phyloP scores from a whole-genome alignment of 1,140 invertebrate species.

The Ceratosolen solmsi region DNA sequence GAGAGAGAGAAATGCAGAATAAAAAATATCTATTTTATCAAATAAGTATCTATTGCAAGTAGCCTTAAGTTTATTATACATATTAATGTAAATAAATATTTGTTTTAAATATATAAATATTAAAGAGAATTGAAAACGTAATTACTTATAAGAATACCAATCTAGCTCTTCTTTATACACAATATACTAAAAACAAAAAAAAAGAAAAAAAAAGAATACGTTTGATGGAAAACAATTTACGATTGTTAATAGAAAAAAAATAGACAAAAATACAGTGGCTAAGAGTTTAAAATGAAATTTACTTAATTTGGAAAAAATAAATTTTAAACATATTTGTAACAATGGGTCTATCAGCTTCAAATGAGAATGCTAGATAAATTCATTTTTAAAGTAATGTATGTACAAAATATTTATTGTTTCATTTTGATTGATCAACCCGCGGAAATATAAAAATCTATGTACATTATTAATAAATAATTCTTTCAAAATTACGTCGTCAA shows the following conservation, averaged over 20 bases:
- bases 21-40: neutral
- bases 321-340: conserved; percentile 22
- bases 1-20: neutral
- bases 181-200: neutral
- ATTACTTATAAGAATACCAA: neutral
- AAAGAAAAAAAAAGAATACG: conserved; percentile 2
- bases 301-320: conserved; percentile 12
- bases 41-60: neutral
- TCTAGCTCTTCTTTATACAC: neutral
- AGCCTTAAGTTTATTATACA: neutral
- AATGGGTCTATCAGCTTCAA: conserved; percentile 53
- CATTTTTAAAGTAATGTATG: conserved; percentile 65
- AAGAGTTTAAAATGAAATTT: neutral
- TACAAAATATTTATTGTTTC: conserved; percentile 72
- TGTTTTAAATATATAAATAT: neutral
- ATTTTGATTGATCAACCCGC: conserved; percentile 45
- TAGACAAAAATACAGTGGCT: neutral
- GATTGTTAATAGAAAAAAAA: neutral
- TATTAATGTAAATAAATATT: neutral
- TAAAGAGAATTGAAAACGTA: neutral
- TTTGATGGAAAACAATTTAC: neutral
- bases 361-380: conserved; percentile 65
- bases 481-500: conserved; percentile 40
- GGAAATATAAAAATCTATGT: conserved; percentile 53
- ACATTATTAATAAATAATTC: conserved; percentile 52